phyloP scores from a whole-genome alignment of 2,797 vertebrate genomes.

The Stomatorhinus walkeri region DNA sequence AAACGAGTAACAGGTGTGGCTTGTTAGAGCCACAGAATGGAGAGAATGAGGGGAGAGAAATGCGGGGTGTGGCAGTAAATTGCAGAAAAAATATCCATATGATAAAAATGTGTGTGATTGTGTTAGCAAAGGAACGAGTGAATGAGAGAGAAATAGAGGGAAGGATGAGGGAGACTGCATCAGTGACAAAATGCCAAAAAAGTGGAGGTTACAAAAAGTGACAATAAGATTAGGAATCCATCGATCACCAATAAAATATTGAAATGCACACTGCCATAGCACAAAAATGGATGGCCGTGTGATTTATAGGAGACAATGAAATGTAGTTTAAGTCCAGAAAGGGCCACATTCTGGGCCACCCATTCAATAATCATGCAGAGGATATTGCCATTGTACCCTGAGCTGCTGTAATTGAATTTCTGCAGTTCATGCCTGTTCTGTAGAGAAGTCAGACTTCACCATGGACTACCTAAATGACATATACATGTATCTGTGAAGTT shows the following conservation, averaged over 20 bases:
- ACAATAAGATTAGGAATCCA: slow-evolving; percentile 69
- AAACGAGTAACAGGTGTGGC: no score
- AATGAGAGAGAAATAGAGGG: slow-evolving; percentile 43
- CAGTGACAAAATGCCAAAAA: slow-evolving; percentile 66
- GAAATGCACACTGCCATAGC: slow-evolving; percentile 59
- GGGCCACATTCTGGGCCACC: slow-evolving; percentile 34
- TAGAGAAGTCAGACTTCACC: not conserved
- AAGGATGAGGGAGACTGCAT: slow-evolving; percentile 54
- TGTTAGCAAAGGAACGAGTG: slow-evolving; percentile 41
- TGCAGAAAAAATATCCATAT: not conserved
- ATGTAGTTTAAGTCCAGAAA: slow-evolving; percentile 47
- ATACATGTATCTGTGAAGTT: no score
- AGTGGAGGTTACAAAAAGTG: slow-evolving; percentile 51
- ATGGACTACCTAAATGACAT: not conserved
- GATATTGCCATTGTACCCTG: not conserved
- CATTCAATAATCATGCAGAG: not conserved
- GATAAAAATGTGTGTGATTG: not conserved
- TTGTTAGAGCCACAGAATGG: no score
- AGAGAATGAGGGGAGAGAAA: no score
- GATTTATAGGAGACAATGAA: slow-evolving; percentile 59
- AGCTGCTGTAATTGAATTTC: slow-evolving; percentile 10
- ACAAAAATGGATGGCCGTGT: slow-evolving; percentile 59
- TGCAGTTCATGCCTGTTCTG: not conserved
- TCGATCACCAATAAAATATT: slow-evolving; percentile 76
- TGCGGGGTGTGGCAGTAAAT: not conserved